Evolutionary conservation across 2,888 invertebrate genomes (phyloP).

Genomic region (Chromoteleia sp.): DNA sequence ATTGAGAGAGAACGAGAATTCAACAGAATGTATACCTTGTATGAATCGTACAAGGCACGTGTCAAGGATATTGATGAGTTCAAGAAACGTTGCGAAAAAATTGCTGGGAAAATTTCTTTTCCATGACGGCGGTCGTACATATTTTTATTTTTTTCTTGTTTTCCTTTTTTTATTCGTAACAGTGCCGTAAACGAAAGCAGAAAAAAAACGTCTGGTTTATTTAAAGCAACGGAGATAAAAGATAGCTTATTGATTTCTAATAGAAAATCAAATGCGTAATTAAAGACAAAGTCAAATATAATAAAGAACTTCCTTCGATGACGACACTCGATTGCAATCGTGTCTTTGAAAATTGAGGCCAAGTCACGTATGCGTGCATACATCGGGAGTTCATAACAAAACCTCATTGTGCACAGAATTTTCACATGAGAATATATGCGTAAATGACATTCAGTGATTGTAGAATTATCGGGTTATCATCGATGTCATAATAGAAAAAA

Average conservation of each 20-base stretch:
- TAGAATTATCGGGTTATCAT: constrained; percentile 45
- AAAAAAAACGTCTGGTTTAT: neutral
- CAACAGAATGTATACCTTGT: constrained; percentile 36
- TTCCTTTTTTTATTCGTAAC: neutral
- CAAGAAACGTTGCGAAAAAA: constrained; percentile 55
- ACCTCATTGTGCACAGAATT: constrained; percentile 54
- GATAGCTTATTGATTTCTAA: neutral
- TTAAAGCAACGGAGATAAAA: constrained; percentile 22
- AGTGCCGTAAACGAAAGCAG: neutral
- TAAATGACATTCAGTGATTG: constrained; percentile 49
- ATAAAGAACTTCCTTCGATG: constrained; percentile 64
- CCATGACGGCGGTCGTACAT: neutral
- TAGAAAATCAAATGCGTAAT: constrained; percentile 35
- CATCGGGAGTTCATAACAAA: constrained; percentile 71
- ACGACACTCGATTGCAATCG: constrained; percentile 57
- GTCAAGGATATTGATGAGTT: constrained; percentile 67
- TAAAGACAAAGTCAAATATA: constrained; percentile 53
- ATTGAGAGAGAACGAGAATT: constrained; percentile 58
- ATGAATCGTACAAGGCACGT: constrained; percentile 46
- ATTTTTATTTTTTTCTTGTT: constrained; percentile 5
- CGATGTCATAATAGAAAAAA: neutral
- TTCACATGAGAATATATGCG: constrained; percentile 51
- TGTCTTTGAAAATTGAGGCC: constrained; percentile 75
- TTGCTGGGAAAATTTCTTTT: constrained; percentile 31
- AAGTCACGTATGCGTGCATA: constrained; percentile 65